phyloP scores from a whole-genome alignment of 2,113 vertebrate species.

The Pteronura brasiliensis region DNA sequence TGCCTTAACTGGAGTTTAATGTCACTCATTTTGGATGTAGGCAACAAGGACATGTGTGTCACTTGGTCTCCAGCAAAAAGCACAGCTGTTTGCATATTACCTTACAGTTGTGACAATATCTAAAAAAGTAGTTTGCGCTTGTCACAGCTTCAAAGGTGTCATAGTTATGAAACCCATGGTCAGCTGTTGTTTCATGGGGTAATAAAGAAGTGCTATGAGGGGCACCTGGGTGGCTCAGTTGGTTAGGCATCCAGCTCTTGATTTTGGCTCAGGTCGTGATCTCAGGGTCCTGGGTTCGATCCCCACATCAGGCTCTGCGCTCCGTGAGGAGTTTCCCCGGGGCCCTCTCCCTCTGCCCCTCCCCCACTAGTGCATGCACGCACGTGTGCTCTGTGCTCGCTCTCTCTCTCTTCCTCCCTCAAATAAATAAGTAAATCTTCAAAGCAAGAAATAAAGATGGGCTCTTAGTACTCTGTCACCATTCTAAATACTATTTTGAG shows the following conservation, averaged over 20 bases:
- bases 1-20: neutral
- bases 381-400: too few species aligned
- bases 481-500: neutral
- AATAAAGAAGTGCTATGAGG: neutral
- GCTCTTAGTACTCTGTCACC: neutral
- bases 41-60: neutral
- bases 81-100: neutral
- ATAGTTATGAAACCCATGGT: neutral
- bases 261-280: neutral
- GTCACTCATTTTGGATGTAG: neutral
- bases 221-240: neutral
- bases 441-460: neutral
- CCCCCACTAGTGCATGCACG: neutral
- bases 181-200: neutral
- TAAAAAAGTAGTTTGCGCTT: neutral
- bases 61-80: neutral
- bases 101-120: neutral
- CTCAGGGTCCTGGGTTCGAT: neutral
- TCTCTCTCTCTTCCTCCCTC: too few species aligned
- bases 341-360: neutral
- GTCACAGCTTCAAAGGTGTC: neutral
- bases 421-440: too few species aligned
- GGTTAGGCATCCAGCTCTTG: neutral
- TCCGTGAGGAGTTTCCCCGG: neutral
- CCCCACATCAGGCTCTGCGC: neutral